Conservation (phyloP, 1,140 invertebrate genomes). For the Sinonovacula constricta region DNA sequence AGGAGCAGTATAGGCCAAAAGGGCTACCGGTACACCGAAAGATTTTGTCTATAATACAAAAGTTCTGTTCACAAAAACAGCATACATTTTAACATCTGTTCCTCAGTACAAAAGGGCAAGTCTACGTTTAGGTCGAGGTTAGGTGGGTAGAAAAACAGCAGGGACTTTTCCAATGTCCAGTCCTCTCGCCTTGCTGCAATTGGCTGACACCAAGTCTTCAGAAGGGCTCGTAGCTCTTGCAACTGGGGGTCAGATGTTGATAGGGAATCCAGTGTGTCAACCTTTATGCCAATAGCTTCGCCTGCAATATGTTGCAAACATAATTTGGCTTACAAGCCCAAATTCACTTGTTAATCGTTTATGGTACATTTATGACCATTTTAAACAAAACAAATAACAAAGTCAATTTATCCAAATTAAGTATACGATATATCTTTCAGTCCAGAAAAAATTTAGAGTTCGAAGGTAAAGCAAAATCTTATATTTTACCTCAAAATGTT, state of each 20-base stretch:
- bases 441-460: not conserved
- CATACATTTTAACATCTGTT: not conserved
- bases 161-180: not conserved
- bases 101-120: conserved; percentile 13
- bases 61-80: too few relatives aligned
- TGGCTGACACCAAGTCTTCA: too few relatives aligned
- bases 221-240: too few relatives aligned
- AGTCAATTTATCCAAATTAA: not conserved
- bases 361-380: too few relatives aligned
- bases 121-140: conserved; percentile 24
- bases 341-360: too few relatives aligned
- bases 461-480: not conserved
- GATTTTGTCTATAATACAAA: too few relatives aligned
- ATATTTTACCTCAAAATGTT: not conserved
- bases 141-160: conserved; percentile 9
- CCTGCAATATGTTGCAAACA: not conserved
- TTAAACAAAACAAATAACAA: not conserved
- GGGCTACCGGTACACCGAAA: too few relatives aligned
- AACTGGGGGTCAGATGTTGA: too few relatives aligned
- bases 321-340: too few relatives aligned
- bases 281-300: not conserved
- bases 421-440: not conserved
- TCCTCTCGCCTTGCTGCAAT: conserved; percentile 2
- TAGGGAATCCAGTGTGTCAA: conserved; percentile 3
- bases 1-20: too few relatives aligned